A percentile compares a stretch with the other conserved stretches of the same genome.
Evolutionary conservation across 2,888 invertebrate species (phyloP).

Genomic region (Vanessa cardui): DNA sequence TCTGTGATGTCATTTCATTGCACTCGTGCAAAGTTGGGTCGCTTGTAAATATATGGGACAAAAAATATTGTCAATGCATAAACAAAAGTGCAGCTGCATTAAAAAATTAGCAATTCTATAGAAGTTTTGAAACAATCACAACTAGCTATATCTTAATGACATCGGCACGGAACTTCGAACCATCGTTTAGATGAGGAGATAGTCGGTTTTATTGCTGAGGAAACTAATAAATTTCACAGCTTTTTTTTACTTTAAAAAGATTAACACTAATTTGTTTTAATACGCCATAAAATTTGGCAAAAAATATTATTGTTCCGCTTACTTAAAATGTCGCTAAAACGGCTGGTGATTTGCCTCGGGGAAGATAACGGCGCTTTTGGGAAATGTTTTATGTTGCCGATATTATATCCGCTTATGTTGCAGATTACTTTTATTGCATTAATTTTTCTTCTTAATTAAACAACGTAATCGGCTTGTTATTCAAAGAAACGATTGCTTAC

Average conservation of each 20-base stretch:
- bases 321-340: conserved; percentile 33
- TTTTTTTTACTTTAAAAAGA: conserved; percentile 48
- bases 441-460: too few relatives aligned
- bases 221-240: conserved; percentile 72
- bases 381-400: neutral
- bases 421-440: too few relatives aligned
- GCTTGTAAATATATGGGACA: too few relatives aligned
- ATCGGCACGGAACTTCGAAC: conserved; percentile 54
- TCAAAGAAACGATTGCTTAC: too few relatives aligned
- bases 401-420: too few relatives aligned
- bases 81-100: conserved; percentile 11
- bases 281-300: conserved; percentile 72
- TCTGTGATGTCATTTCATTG: too few relatives aligned
- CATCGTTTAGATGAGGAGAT: conserved; percentile 70
- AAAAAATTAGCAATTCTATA: conserved; percentile 19
- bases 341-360: conserved; percentile 15
- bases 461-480: too few relatives aligned
- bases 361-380: conserved; percentile 3
- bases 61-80: neutral
- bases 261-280: conserved; percentile 73
- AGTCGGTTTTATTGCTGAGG: conserved; percentile 73
- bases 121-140: conserved; percentile 18
- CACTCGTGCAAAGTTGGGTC: too few relatives aligned
- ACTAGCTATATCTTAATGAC: conserved; percentile 58
- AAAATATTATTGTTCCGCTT: conserved; percentile 52